phyloP scores from a whole-genome alignment of 2,888 invertebrate species.

The Anodontia alba region DNA sequence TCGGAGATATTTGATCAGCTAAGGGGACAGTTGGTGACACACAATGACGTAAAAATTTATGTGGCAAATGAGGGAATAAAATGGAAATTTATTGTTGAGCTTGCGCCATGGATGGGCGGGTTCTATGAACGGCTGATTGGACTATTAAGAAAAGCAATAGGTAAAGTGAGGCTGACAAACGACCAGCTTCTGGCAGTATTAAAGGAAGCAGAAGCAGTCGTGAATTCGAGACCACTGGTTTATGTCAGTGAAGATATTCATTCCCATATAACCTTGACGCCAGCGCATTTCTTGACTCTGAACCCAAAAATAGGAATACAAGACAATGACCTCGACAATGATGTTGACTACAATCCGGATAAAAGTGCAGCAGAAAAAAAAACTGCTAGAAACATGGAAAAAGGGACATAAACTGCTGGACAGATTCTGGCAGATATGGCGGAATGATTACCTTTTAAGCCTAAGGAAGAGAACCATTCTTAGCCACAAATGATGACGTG shows the following conservation, averaged over 20 bases:
- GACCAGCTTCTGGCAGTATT: constrained; percentile 26
- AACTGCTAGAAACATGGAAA: constrained; percentile 29
- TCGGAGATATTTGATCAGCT: constrained; percentile 8
- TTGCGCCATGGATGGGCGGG: too few species aligned
- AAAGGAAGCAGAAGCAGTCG: constrained; percentile 35
- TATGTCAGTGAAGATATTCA: constrained; percentile 34
- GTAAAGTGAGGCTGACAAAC: constrained; percentile 13
- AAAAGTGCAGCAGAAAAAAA: constrained; percentile 26
- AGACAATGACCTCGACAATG: constrained; percentile 7
- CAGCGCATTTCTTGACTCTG: constrained; percentile 32
- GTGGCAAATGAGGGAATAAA: constrained; percentile 22
- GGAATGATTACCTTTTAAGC: constrained; percentile 36
- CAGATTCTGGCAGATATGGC: constrained; percentile 35
- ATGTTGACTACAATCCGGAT: constrained; percentile 7
- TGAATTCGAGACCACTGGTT: constrained; percentile 31
- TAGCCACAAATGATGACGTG: too few species aligned
- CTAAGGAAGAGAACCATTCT: too few species aligned
- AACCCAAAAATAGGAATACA: constrained; percentile 37
- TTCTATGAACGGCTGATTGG: constrained; percentile 39
- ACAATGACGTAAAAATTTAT: constrained; percentile 16
- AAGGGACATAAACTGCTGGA: constrained; percentile 28
- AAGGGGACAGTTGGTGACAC: neutral
- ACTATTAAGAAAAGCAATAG: constrained; percentile 31
- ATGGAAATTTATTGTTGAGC: too few species aligned
- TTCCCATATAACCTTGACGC: constrained; percentile 16